These are phyloP conservation scores for Malurus alboscapulatus DNA, from an alignment of 2,113 vertebrate genomes.

Conservation along the genomic window DNA sequence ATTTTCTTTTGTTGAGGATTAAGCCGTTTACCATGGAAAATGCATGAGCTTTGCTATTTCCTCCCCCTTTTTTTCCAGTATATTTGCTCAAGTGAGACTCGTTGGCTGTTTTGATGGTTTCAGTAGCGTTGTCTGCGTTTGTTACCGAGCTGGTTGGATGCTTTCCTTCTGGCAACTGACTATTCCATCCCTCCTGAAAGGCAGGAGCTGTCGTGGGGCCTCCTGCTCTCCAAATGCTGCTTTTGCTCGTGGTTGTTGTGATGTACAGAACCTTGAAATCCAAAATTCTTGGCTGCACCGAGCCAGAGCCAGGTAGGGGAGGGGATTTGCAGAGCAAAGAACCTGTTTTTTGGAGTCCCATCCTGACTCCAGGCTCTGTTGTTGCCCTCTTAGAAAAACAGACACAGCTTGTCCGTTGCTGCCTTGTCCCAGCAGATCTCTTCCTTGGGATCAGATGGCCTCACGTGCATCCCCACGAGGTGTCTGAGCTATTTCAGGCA, in stretches of 20 bases:
- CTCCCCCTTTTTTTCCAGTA: neutral
- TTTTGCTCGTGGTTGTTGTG: neutral
- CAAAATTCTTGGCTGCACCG: neutral
- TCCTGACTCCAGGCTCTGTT: neutral
- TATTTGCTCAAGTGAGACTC: neutral
- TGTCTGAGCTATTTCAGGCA: accelerated
- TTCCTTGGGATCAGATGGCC: neutral
- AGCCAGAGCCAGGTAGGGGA: neutral
- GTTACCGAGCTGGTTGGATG: neutral
- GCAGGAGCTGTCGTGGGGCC: neutral
- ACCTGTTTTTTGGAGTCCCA: neutral
- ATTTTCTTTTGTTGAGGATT: neutral
- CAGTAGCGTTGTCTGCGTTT: neutral
- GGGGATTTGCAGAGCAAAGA: neutral
- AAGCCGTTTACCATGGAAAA: neutral
- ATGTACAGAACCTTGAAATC: neutral
- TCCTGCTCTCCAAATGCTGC: neutral
- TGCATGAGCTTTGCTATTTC: neutral
- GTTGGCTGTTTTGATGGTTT: neutral
- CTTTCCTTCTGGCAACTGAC: neutral
- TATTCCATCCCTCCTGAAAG: neutral
- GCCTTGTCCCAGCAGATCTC: neutral
- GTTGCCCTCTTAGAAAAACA: neutral
- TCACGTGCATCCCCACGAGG: accelerated
- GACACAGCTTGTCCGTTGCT: neutral